These are phyloP conservation scores for Lasius platythorax DNA, from an alignment of 2,888 invertebrate species.

Conservation along the genomic window DNA sequence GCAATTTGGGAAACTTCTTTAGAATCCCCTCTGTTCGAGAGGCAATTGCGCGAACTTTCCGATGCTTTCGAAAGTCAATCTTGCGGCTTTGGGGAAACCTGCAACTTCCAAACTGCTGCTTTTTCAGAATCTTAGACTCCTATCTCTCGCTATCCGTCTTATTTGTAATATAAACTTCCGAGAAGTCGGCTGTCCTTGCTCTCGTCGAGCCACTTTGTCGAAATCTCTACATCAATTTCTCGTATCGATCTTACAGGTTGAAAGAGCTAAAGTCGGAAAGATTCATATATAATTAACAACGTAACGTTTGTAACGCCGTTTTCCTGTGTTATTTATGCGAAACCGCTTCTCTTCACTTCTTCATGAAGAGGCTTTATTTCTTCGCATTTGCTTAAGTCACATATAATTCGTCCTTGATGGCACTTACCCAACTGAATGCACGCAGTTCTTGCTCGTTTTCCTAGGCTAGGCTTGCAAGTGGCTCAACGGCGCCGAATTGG, in stretches of 20 bases:
- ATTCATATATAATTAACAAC: not conserved
- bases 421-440: constrained; percentile 44
- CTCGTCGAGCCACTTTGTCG: constrained; percentile 27
- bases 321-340: not conserved
- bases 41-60: constrained; percentile 71
- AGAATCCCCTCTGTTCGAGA: constrained; percentile 60
- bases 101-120: constrained; percentile 70
- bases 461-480: constrained; percentile 34
- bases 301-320: not conserved
- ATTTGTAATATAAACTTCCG: constrained; percentile 45
- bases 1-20: constrained; percentile 74
- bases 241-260: not conserved
- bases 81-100: constrained; percentile 65
- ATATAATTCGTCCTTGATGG: constrained; percentile 45
- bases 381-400: constrained; percentile 42
- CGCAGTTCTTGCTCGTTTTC: constrained; percentile 58
- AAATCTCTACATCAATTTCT: constrained; percentile 35
- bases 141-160: constrained; percentile 17
- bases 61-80: constrained; percentile 71
- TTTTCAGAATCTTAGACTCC: constrained; percentile 64
- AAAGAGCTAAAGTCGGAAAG: not conserved
- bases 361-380: constrained; percentile 33
- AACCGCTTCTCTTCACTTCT: not conserved
- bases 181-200: not conserved
- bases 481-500: constrained; percentile 59